Evolutionary conservation across 2,888 invertebrate species (phyloP).

Genomic region (Biston betularia): DNA sequence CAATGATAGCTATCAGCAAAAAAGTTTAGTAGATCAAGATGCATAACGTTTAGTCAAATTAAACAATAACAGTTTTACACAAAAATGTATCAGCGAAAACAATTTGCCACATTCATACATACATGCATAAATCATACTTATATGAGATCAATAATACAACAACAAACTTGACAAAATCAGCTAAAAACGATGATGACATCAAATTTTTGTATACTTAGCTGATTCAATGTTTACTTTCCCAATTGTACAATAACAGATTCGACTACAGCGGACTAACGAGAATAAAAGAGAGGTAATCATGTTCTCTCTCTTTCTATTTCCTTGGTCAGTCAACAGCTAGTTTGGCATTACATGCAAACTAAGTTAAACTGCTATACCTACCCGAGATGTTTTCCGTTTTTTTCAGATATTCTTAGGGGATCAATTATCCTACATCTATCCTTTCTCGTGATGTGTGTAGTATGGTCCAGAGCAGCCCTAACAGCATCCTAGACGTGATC

Average conservation of each 20-base stretch:
- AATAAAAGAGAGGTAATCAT: too few species aligned
- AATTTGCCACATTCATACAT: conserved; percentile 2
- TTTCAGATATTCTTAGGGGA: too few species aligned
- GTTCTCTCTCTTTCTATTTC: too few species aligned
- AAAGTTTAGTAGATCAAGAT: not conserved
- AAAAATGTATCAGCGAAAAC: not conserved
- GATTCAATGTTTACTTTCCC: conserved; percentile 4
- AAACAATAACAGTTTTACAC: not conserved
- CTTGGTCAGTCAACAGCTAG: too few species aligned
- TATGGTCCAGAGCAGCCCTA: too few species aligned
- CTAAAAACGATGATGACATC: conserved; percentile 2
- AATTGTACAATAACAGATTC: not conserved
- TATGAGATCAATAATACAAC: conserved; percentile 8
- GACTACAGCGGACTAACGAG: too few species aligned
- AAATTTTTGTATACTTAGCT: not conserved
- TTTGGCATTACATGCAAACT: not conserved
- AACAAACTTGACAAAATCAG: conserved; percentile 3
- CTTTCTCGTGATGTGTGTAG: too few species aligned
- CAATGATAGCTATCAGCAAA: not conserved
- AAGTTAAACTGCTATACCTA: not conserved
- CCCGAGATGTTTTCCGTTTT: too few species aligned
- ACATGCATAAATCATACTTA: conserved; percentile 13
- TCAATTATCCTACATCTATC: too few species aligned
- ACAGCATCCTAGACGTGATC: too few species aligned
- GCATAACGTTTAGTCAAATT: not conserved